Evolutionary conservation across 2,113 vertebrate genomes (phyloP), one percentile per base, ranked within the genome.

Genomic region (Phainopepla nitens): DNA sequence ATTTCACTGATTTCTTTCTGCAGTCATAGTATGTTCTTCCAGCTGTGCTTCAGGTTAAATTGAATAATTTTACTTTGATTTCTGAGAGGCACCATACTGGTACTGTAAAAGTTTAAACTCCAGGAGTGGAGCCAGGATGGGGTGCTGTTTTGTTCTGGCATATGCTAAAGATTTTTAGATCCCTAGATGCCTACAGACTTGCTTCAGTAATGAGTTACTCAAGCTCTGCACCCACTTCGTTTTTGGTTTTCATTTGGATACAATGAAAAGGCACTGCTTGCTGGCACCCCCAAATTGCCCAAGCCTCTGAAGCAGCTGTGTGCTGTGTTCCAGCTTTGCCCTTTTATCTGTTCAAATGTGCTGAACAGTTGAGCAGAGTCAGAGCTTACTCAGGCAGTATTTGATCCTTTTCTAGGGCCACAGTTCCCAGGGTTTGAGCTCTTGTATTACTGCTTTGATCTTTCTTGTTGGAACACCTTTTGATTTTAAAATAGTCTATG

Each of bases 361-460:
- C 75, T 3, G 8, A 75, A 10, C 47, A 42, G 82, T 44, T 81
- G 76, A 84, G 47, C 83, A 17, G 81, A 94, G 57, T 79, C 84
- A 79, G 78, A 71, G 70, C 94, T 91, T 87, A 84, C 84, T 91
- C 92, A 87, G 85, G 87, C 60, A 81, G 9, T 84, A 79, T 87
- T 94, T 95, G 75, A 95, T 91, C 53, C 90, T 79, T 75, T 76
- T 71, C 58, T 93, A 51, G 87, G 53, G 10, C 73, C 33, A 2
- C 62, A 33, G 54, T 80, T 93, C 44, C 70, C 88, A 78, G 15
- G 20, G 28, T 68, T 91, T 75, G 77, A 91, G 78, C 75, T 93
- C 87, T 82, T 71, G 56, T 50, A 4, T 85, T 91, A 39, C 57
- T 75, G 35, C 92, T 93, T 91, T 91, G 58, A 92, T 94, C 78